Evolutionary conservation across 1,140 invertebrate species (phyloP), one percentile per base, ranked within the genome.

Genomic region (Penaeus indicus): DNA sequence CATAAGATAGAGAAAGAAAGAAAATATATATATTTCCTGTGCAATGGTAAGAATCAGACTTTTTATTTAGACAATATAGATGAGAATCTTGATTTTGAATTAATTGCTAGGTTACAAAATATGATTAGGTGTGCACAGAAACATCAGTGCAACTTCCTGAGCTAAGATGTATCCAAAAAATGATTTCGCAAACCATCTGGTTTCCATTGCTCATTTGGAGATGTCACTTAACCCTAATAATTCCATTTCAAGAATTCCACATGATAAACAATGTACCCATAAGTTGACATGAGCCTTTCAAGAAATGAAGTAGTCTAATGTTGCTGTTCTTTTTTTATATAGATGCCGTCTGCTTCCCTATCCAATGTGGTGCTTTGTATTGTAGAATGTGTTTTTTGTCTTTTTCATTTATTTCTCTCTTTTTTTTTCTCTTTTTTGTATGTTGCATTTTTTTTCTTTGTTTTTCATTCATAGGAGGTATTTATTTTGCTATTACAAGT

Each of bases 171-270:
- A 83, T 83, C 86, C 64, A 88, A 67, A 54, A 83, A 27, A 38
- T 27, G 79, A 85, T 61, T 77, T 79, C n/a, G 19, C 69, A 21
- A 54, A 78, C 47, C 47, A 82, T 78, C 67, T 77, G 84, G 72
- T 63, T 78, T 79, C 81, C 87, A 84, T 62, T 84, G 47, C 81
- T 84, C 38, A 83, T 62, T 84, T 84, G 81, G 87, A 88, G 81
- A 88, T 83, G 75, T 25, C 67, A 38, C 62, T 81, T 88, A 83
- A 88, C 87, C 82, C 60, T 78, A 84, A 88, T 88, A 88, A 88
- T 88, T 88, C 87, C 87, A 88, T 88, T 84, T 79, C 87, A 88
- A 88, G 87, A 88, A 88, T 88, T 88, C 87, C 87, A 88, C 87
- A 77, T 84, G 75, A 72, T 79, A 77, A 84, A 82, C 84, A 81